Evolutionary conservation across 2,888 invertebrate genomes (phyloP).

Genomic region (Ormyrus nitidulus): DNA sequence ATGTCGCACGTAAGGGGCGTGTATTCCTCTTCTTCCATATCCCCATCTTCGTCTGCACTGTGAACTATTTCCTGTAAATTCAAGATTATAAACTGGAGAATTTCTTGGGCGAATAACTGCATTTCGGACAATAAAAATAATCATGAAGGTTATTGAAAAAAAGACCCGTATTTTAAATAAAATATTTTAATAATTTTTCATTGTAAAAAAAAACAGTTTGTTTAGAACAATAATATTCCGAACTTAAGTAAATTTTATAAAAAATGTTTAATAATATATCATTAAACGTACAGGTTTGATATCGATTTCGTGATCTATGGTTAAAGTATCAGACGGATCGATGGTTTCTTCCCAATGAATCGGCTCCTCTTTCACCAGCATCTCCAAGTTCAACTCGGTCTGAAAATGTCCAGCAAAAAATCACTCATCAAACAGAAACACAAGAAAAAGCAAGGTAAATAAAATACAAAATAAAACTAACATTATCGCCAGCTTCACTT

Average conservation of each 20-base stretch:
- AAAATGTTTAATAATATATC: neutral
- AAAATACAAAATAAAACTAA: conserved; percentile 30
- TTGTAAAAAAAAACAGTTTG: neutral
- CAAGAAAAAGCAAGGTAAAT: neutral
- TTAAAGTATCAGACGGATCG: conserved; percentile 82
- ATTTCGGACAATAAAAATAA: neutral
- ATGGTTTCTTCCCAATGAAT: conserved; percentile 85
- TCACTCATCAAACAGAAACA: conserved; percentile 11
- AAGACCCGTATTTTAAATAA: neutral
- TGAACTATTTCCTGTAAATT: conserved; percentile 72
- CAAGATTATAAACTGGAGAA: conserved; percentile 7
- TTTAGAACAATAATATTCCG: no score
- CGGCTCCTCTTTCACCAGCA: conserved; percentile 80
- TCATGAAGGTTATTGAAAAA: neutral
- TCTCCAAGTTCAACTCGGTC: conserved; percentile 71
- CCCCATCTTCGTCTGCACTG: conserved; percentile 76
- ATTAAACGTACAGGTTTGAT: conserved; percentile 80
- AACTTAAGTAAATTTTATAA: neutral
- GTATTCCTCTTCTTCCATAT: conserved; percentile 80
- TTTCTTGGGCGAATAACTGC: neutral
- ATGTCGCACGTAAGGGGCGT: conserved; percentile 89
- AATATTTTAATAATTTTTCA: neutral
- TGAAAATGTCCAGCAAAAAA: conserved; percentile 45
- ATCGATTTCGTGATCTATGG: conserved; percentile 82
- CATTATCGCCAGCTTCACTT: conserved; percentile 65